Conservation (phyloP, 2,113 vertebrate genomes). For the Aphyosemion australe region DNA sequence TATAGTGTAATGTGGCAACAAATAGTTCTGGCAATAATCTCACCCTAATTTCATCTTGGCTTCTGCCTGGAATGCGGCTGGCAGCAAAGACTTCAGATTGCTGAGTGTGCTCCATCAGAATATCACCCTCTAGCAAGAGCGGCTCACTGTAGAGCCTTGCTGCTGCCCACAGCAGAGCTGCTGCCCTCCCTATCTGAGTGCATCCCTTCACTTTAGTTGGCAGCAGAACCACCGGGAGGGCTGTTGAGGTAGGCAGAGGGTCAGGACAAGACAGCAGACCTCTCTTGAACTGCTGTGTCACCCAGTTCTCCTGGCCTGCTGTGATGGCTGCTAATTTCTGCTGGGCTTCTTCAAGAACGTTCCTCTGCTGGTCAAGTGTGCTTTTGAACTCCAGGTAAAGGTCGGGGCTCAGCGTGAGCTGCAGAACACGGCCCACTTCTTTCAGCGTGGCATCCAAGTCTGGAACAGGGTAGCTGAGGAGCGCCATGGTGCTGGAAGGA, state of each 20-base stretch:
- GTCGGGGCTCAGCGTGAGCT: conserved; percentile 75
- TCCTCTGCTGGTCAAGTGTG: conserved; percentile 66
- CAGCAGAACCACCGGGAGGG: conserved; percentile 75
- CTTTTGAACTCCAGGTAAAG: conserved; percentile 70
- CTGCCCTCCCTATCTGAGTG: conserved; percentile 71
- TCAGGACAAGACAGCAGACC: conserved; percentile 70
- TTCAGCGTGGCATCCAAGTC: conserved; percentile 76
- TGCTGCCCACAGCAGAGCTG: conserved; percentile 78
- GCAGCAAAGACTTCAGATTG: conserved; percentile 79
- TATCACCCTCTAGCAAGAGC: conserved; percentile 71
- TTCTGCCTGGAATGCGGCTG: conserved; percentile 74
- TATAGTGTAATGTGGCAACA: background rate
- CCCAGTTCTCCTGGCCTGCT: conserved; percentile 78
- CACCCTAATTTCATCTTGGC: conserved; percentile 78
- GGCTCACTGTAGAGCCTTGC: conserved; percentile 77
- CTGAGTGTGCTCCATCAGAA: conserved; percentile 75
- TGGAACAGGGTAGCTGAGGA: conserved; percentile 78
- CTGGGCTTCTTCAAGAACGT: conserved; percentile 65
- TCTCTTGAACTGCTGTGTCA: conserved; percentile 78
- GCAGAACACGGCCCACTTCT: conserved; percentile 78
- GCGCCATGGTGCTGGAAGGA: conserved; percentile 69
- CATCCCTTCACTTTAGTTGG: conserved; percentile 51
- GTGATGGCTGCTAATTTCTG: conserved; percentile 32
- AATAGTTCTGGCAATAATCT: background rate
- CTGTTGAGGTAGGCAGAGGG: conserved; percentile 77